Evolutionary conservation across 2,888 invertebrate genomes (phyloP), one percentile per base, ranked within the genome.

Genomic region (Anaspis maculata): DNA sequence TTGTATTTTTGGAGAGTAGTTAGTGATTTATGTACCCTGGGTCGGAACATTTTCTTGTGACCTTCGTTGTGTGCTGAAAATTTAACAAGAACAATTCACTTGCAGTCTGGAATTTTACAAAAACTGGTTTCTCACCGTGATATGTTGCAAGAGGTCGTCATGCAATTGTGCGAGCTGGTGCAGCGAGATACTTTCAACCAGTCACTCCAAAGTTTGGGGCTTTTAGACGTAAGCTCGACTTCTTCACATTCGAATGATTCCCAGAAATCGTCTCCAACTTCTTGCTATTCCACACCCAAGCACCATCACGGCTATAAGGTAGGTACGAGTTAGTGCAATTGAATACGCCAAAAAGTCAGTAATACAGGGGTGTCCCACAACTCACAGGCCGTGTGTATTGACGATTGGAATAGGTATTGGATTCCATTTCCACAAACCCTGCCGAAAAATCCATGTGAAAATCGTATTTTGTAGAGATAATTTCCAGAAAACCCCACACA

Each of bases 141-240:
- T 4, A 65, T 67, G 7, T 55, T 74, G 3, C 66, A 68, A 34
- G 67, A 69, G 40, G 66, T 73, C 7, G 62, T 73, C 27, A 54
- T 58, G 15, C 71, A 74, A 49, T 58, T 73, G 6, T 73, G 75
- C 47, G 71, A 74, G 43, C 58, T 79, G 42, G 74, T 79, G 5
- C 73, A 76, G 48, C 68, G 76, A 35, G 74, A 76, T 39, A 70
- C 74, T 48, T 79, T 80, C 48, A 73, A 72, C 2, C 67, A 73
- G 48, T 71, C 75, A 1, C 54, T 79, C 24, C 64, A 72, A 10
- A 69, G 68, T 34, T 64, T 79, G 32, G 74, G 73, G 3, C 59
- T 79, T 9, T 48, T 76, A 23, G 70, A 71, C 39, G 55, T 54
- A 14, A 34, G 40, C 13, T 32, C 46, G 1, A 37, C 45, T 3